phyloP scores from a whole-genome alignment of 2,113 vertebrate genomes.

The Myodes glareolus region DNA sequence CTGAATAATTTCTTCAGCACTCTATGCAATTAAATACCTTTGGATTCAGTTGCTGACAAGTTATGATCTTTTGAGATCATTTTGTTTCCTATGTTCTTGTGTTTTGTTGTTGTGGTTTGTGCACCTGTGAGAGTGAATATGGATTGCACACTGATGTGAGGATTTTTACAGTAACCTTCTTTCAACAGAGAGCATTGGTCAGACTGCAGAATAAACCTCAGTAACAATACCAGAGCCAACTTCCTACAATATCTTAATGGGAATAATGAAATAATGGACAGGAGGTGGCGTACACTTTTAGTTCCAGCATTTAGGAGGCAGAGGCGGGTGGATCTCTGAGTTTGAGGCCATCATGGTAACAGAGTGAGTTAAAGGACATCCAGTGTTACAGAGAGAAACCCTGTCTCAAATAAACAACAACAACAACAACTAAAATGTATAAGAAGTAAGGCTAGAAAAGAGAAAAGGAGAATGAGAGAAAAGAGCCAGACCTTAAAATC shows the following conservation, averaged over 20 bases:
- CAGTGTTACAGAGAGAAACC: too few relatives aligned
- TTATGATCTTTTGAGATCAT: background rate
- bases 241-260: background rate
- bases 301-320: too few relatives aligned
- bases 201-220: background rate
- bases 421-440: too few relatives aligned
- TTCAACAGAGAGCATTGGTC: background rate
- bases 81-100: background rate
- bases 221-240: background rate
- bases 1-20: background rate
- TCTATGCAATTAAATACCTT: background rate
- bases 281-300: background rate
- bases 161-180: background rate
- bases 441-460: too few relatives aligned
- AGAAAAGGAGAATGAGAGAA: too few relatives aligned
- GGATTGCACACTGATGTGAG: background rate
- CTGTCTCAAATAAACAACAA: background rate
- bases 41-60: background rate
- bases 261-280: background rate
- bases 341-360: accelerated
- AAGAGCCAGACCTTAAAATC: too few relatives aligned
- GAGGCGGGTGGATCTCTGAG: too few relatives aligned
- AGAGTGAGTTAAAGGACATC: too few relatives aligned
- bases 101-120: background rate
- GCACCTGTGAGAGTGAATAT: background rate